Conservation (phyloP, 2,113 vertebrate genomes). For the Crotalus tigris region DNA sequence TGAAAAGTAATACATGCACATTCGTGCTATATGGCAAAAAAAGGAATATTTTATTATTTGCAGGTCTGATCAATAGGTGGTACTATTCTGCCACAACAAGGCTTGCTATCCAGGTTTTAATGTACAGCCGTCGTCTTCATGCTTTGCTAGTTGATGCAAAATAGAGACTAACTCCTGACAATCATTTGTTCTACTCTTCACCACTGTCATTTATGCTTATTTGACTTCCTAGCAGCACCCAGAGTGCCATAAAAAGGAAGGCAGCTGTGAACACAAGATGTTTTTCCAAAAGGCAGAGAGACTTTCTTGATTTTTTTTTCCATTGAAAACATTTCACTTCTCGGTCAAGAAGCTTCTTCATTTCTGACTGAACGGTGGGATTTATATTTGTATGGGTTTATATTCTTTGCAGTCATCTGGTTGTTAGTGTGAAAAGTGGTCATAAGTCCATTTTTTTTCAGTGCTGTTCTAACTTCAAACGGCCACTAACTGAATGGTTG, state of each 20-base stretch:
- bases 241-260: slow-evolving; percentile 26
- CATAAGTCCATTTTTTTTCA: no score
- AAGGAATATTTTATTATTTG: slow-evolving; percentile 33
- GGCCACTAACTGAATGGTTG: no score
- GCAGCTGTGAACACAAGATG: not conserved
- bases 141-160: not conserved
- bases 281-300: not conserved
- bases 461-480: no score
- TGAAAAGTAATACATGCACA: not conserved
- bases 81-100: not conserved
- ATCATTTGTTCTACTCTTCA: not conserved
- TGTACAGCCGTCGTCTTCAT: accelerated
- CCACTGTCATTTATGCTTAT: slow-evolving; percentile 8
- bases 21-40: not conserved
- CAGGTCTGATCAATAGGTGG: slow-evolving; percentile 48
- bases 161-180: slow-evolving; percentile 2
- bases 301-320: no score
- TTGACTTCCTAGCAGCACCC: slow-evolving; percentile 46
- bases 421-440: no score
- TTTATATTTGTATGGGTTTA: no score
- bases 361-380: no score
- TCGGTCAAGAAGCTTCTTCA: no score
- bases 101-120: not conserved
- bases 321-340: no score
- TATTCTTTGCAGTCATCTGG: no score